phyloP scores from a whole-genome alignment of 2,113 vertebrate genomes.

The Festucalex cinctus region DNA sequence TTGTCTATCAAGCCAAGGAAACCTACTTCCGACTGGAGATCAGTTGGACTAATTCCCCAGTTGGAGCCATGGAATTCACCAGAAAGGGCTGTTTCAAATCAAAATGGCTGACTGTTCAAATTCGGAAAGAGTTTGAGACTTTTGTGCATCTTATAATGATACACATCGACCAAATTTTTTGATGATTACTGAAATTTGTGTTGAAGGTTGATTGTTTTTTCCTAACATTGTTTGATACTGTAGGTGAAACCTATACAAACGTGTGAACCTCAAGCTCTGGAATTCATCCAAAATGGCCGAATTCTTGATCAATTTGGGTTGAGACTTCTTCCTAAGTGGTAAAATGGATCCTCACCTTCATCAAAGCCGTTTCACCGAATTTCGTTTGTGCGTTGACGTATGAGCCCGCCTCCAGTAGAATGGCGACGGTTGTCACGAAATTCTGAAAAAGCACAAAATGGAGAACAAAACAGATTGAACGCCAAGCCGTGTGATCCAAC shows the following conservation, averaged over 20 bases:
- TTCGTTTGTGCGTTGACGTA: conserved; percentile 86
- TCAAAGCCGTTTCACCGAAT: conserved; percentile 89
- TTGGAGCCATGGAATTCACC: too few species aligned
- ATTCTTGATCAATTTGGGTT: background rate
- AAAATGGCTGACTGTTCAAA: background rate
- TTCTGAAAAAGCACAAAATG: conserved; percentile 72
- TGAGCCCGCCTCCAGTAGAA: conserved; percentile 92
- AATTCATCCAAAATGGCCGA: background rate
- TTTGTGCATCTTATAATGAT: background rate
- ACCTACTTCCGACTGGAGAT: background rate
- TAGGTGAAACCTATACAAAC: too few species aligned
- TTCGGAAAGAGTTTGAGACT: background rate
- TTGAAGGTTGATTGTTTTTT: too few species aligned
- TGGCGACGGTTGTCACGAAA: conserved; percentile 89
- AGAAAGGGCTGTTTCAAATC: background rate
- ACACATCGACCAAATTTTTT: too few species aligned
- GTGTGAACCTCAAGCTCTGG: background rate
- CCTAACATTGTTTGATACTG: too few species aligned
- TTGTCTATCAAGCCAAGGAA: background rate
- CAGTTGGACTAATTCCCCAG: too few species aligned
- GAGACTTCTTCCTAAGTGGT: background rate
- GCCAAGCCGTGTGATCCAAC: background rate
- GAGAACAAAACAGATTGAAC: background rate
- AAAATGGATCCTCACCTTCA: conserved; percentile 79
- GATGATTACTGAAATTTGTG: too few species aligned